Evolutionary conservation across 2,113 vertebrate species (phyloP).

Genomic region (Benitochromis conjunctus): DNA sequence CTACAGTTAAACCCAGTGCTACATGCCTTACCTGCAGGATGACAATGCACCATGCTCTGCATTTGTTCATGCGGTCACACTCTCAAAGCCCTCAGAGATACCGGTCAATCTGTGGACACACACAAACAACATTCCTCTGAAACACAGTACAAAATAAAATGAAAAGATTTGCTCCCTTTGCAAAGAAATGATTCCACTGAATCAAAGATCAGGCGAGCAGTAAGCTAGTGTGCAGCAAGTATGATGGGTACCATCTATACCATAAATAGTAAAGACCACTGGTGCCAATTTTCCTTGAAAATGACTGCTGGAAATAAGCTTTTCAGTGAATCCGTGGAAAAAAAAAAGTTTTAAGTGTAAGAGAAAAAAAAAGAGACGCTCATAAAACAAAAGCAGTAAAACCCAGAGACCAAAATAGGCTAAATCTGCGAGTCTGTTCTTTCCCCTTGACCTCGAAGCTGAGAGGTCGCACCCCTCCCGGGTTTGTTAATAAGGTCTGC

Average conservation of each 20-base stretch:
- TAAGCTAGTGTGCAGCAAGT: background rate
- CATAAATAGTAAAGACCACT: background rate
- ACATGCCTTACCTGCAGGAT: conserved; percentile 31
- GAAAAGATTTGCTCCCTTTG: background rate
- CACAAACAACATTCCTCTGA: background rate
- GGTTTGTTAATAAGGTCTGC: conserved; percentile 61
- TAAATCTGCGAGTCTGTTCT: background rate
- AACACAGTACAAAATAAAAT: background rate
- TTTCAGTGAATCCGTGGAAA: background rate
- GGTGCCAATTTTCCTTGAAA: background rate
- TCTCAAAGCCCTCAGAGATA: background rate
- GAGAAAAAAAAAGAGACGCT: background rate
- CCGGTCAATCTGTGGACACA: conserved; percentile 5
- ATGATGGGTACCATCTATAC: no score
- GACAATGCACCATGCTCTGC: conserved; percentile 2
- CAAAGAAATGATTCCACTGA: background rate
- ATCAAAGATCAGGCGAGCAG: background rate
- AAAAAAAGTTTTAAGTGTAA: background rate
- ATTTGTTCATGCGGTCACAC: conserved; percentile 26
- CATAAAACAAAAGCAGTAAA: background rate
- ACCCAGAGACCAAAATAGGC: background rate
- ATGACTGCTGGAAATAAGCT: background rate
- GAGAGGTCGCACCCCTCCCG: conserved; percentile 56
- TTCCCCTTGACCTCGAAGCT: conserved; percentile 21
- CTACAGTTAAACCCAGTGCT: background rate